phyloP scores from a whole-genome alignment of 2,888 invertebrate genomes.

The Eilema griseolum region DNA sequence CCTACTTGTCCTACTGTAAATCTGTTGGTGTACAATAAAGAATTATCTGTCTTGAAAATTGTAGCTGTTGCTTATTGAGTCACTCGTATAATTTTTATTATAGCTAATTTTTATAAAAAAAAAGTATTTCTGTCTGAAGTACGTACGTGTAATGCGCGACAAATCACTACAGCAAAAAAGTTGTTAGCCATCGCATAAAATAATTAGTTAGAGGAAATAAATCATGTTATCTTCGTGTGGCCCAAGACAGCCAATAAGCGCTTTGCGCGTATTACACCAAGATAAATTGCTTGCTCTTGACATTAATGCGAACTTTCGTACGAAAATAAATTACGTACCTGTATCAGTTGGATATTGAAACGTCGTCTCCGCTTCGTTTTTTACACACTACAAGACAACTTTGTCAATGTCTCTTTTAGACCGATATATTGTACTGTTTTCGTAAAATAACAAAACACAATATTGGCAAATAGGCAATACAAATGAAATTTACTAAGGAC shows the following conservation, averaged over 20 bases:
- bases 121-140: neutral
- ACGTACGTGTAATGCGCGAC: conserved; percentile 7
- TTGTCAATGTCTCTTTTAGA: conserved; percentile 59
- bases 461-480: too few relatives aligned
- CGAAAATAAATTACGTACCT: conserved; percentile 78
- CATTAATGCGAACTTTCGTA: conserved; percentile 78
- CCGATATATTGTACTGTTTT: conserved; percentile 49
- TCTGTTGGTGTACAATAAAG: too few relatives aligned
- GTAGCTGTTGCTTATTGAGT: too few relatives aligned
- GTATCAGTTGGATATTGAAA: conserved; percentile 67
- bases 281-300: conserved; percentile 78
- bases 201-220: conserved; percentile 65
- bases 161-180: conserved; percentile 44
- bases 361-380: conserved; percentile 57
- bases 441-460: conserved; percentile 11
- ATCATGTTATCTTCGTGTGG: conserved; percentile 75
- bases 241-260: conserved; percentile 81
- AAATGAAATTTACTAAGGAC: too few relatives aligned
- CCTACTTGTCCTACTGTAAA: too few relatives aligned
- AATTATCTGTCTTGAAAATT: too few relatives aligned
- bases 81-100: too few relatives aligned
- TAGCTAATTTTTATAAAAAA: too few relatives aligned
- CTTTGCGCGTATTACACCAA: conserved; percentile 79
- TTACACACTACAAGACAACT: conserved; percentile 57
- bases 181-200: conserved; percentile 56